These are phyloP conservation scores for Bilobella aurantiaca DNA, from an alignment of 1,140 invertebrate genomes.

Conservation along the genomic window DNA sequence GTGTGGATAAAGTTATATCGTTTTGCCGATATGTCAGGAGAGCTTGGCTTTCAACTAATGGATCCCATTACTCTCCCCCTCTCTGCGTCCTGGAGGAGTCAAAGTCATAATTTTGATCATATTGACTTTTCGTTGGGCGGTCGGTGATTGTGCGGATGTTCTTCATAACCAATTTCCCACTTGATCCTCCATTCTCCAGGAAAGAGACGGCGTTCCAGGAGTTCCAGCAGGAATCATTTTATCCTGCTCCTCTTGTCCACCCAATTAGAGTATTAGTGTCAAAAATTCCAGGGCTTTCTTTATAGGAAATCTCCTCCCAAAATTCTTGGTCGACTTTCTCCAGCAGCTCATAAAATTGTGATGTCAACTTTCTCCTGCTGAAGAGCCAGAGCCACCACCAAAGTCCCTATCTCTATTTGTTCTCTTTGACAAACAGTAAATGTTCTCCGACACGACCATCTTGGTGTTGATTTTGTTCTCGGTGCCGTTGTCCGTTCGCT, in stretches of 20 bases:
- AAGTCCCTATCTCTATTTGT: not conserved
- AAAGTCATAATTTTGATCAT: not conserved
- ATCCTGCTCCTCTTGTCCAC: slow-evolving; percentile 12
- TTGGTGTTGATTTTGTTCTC: slow-evolving; percentile 1
- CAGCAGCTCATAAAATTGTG: not conserved
- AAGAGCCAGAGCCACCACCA: not conserved
- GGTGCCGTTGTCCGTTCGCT: no score
- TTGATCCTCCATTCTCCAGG: slow-evolving; percentile 9
- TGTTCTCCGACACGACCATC: not conserved
- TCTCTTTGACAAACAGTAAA: slow-evolving; percentile 3
- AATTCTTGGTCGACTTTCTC: slow-evolving; percentile 2
- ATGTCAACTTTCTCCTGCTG: not conserved
- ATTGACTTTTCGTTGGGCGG: not conserved
- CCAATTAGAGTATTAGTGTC: slow-evolving; percentile 14
- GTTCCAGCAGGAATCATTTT: not conserved
- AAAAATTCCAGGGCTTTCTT: not conserved
- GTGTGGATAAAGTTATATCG: slow-evolving; percentile 8
- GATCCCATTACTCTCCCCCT: not conserved
- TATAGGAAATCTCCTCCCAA: slow-evolving; percentile 11
- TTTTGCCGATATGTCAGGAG: slow-evolving; percentile 6
- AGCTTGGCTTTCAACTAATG: slow-evolving; percentile 1
- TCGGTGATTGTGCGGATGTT: not conserved
- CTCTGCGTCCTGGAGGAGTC: not conserved
- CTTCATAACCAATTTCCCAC: slow-evolving; percentile 13
- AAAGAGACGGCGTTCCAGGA: not conserved